Percentiles rank a stretch among this genome's conserved stretches.
phyloP scores from a whole-genome alignment of 2,888 invertebrate species.

The Odontomyia ornata region DNA sequence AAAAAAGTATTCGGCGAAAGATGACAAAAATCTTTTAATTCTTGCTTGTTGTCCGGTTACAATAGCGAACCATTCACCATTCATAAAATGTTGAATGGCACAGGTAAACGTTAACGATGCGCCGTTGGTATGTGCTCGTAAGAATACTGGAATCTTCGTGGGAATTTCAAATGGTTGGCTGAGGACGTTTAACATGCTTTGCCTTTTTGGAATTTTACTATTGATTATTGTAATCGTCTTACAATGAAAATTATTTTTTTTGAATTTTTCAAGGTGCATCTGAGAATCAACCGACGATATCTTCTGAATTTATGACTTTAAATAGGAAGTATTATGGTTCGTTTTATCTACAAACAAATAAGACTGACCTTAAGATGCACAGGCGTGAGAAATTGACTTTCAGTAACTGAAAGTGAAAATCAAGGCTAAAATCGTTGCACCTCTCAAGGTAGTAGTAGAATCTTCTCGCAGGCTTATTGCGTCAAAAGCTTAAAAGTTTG shows the following conservation, averaged over 20 bases:
- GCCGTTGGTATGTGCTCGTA: neutral
- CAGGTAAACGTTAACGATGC: neutral
- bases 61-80: constrained; percentile 31
- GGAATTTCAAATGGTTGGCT: neutral
- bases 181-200: neutral
- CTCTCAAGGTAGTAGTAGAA: too few species aligned
- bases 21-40: constrained; percentile 14
- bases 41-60: neutral
- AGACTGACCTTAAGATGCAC: too few species aligned
- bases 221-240: neutral
- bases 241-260: neutral
- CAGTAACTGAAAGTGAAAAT: too few species aligned
- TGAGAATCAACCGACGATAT: neutral
- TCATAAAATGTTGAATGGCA: neutral
- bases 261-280: neutral
- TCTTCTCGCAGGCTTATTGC: too few species aligned
- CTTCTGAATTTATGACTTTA: too few species aligned
- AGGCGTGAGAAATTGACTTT: too few species aligned
- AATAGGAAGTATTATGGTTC: too few species aligned
- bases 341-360: too few species aligned
- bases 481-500: too few species aligned
- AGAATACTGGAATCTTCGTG: constrained; percentile 11
- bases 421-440: too few species aligned
- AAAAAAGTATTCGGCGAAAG: constrained; percentile 18
- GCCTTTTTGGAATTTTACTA: too few species aligned